Percentiles rank a stretch among this genome's conserved stretches.
Evolutionary conservation across 1,140 invertebrate species (phyloP).

Genomic region (Papilio polytes): DNA sequence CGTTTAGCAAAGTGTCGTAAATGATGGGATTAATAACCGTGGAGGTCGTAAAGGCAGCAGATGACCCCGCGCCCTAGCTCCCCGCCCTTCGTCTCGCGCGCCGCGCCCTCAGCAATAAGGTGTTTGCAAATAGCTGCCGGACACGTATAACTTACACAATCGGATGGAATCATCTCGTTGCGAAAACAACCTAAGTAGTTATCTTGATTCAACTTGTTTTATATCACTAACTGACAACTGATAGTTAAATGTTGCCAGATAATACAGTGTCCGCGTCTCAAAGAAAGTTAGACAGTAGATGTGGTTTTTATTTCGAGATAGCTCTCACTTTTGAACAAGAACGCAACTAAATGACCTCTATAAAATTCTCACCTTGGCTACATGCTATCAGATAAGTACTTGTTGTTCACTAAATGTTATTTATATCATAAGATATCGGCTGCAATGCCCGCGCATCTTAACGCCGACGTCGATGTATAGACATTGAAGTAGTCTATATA

Average conservation of each 20-base stretch:
- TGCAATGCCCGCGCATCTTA: not conserved
- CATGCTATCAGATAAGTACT: not conserved
- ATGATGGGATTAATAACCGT: constrained; percentile 52
- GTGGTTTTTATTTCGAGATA: not conserved
- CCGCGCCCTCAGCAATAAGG: not conserved
- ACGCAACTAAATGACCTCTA: not conserved
- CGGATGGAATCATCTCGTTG: not conserved
- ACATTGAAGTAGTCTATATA: constrained; percentile 62
- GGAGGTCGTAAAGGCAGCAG: constrained; percentile 45
- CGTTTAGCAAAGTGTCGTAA: constrained; percentile 48
- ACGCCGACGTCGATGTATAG: not conserved
- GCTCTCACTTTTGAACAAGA: not conserved
- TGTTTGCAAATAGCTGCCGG: not conserved
- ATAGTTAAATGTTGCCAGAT: not conserved
- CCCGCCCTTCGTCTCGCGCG: not conserved
- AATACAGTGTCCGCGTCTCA: not conserved
- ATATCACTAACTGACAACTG: not conserved
- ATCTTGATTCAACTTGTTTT: not conserved
- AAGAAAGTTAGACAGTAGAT: not conserved
- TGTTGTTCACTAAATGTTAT: not conserved
- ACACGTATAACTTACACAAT: constrained; percentile 5
- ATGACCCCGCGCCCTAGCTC: not conserved
- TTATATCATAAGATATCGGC: too few relatives aligned
- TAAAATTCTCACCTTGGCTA: not conserved
- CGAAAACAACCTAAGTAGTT: not conserved